These are phyloP conservation scores for Gobius niger DNA, from an alignment of 2,113 vertebrate genomes.

Conservation along the genomic window DNA sequence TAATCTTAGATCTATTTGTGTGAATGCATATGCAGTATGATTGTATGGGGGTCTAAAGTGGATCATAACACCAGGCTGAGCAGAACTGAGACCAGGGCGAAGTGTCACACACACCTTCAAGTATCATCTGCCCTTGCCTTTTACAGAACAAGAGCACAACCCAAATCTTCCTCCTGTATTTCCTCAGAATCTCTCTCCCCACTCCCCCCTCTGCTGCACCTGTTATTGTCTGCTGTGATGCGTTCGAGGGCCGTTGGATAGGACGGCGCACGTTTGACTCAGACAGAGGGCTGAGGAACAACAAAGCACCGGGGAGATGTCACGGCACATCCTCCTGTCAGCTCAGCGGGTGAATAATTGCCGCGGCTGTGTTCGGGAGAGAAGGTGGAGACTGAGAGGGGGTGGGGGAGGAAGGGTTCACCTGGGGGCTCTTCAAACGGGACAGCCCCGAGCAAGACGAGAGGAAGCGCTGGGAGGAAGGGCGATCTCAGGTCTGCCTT, in stretches of 20 bases:
- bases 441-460: slow-evolving; percentile 50
- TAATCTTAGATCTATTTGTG: too few species aligned
- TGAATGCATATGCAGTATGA: too few species aligned
- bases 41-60: too few species aligned
- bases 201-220: slow-evolving; percentile 34
- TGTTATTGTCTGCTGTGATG: slow-evolving; percentile 49
- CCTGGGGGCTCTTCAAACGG: slow-evolving; percentile 42
- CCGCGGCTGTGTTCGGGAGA: slow-evolving; percentile 39
- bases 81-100: too few species aligned
- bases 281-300: slow-evolving; percentile 53
- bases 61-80: too few species aligned
- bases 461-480: slow-evolving; percentile 41
- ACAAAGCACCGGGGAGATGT: slow-evolving; percentile 67
- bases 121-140: too few species aligned
- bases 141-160: too few species aligned
- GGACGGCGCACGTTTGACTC: slow-evolving; percentile 55
- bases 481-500: not conserved
- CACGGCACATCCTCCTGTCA: slow-evolving; percentile 55
- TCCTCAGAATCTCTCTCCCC: slow-evolving; percentile 6
- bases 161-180: not conserved
- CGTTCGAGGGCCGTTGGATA: slow-evolving; percentile 26
- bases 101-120: too few species aligned
- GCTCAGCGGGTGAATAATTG: slow-evolving; percentile 58
- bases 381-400: slow-evolving; percentile 25
- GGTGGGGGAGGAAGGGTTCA: slow-evolving; percentile 30